These are phyloP conservation scores for Archips crataeganus DNA, from an alignment of 2,888 invertebrate species.

Conservation along the genomic window DNA sequence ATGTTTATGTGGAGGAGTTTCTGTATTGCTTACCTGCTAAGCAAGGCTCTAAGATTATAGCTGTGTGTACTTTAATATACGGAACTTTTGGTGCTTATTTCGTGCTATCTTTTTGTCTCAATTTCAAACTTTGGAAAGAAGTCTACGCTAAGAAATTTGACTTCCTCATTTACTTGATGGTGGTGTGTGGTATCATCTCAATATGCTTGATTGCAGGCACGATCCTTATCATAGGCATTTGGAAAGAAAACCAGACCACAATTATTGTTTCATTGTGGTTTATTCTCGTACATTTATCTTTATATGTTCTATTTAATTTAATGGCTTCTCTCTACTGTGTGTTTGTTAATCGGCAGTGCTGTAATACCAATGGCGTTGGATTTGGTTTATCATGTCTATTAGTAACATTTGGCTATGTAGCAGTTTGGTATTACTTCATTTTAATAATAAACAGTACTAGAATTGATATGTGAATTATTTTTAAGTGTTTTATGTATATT, in stretches of 20 bases:
- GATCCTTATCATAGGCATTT: not conserved
- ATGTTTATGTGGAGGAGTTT: not conserved
- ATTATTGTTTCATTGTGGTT: conserved; percentile 17
- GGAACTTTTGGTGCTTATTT: not conserved
- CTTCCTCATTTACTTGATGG: conserved; percentile 14
- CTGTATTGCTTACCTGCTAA: conserved; percentile 14
- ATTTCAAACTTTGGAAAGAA: conserved; percentile 3
- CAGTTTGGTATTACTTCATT: conserved; percentile 18
- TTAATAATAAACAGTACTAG: conserved; percentile 16
- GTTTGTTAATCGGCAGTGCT: not conserved
- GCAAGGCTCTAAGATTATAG: conserved; percentile 7
- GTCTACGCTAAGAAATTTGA: conserved; percentile 21
- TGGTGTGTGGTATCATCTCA: not conserved
- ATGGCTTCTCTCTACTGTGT: conserved; percentile 1
- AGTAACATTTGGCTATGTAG: not conserved
- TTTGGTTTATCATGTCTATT: not conserved
- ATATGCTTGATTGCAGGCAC: not conserved
- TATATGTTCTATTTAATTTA: conserved; percentile 15
- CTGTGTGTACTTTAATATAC: not conserved
- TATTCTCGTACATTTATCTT: conserved; percentile 9
- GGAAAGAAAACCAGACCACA: not conserved
- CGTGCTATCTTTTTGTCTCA: not conserved
- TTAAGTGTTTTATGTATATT: not conserved
- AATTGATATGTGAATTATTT: conserved; percentile 16
- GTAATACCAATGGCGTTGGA: not conserved